Evolutionary conservation across 2,113 vertebrate genomes (phyloP).

Genomic region (Pedionomus torquatus): DNA sequence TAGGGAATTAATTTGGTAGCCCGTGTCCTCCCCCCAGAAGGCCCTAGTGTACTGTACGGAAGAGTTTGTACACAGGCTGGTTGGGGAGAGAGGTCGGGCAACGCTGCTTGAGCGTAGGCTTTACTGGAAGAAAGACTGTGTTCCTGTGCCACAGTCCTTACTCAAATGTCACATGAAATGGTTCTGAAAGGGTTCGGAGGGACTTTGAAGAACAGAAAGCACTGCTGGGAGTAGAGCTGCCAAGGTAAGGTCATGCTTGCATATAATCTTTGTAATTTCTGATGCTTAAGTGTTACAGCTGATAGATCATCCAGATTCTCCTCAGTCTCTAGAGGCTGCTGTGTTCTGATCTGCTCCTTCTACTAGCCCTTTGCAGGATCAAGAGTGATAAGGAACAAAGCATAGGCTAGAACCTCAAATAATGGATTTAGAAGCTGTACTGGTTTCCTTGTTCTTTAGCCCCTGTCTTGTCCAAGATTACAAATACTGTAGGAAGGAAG

Average conservation of each 20-base stretch:
- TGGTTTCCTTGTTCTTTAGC: not conserved
- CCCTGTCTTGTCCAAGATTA: not conserved
- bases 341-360: not conserved
- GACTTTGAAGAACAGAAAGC: not conserved
- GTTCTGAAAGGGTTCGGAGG: not conserved
- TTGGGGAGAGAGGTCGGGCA: not conserved
- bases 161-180: not conserved
- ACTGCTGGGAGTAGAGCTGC: not conserved
- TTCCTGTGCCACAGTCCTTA: not conserved
- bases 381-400: not conserved
- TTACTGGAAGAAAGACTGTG: not conserved
- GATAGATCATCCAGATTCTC: not conserved
- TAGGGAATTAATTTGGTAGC: not conserved
- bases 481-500: not conserved
- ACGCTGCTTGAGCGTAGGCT: not conserved
- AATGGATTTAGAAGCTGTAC: not conserved
- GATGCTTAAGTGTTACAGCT: not conserved
- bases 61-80: not conserved
- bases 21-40: not conserved
- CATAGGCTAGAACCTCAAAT: not conserved
- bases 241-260: slow-evolving; percentile 28
- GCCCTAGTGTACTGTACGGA: not conserved
- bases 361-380: not conserved
- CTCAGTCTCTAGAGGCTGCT: not conserved
- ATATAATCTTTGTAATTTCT: not conserved